Conservation (phyloP, 2,113 vertebrate species). For the Promerops cafer region DNA sequence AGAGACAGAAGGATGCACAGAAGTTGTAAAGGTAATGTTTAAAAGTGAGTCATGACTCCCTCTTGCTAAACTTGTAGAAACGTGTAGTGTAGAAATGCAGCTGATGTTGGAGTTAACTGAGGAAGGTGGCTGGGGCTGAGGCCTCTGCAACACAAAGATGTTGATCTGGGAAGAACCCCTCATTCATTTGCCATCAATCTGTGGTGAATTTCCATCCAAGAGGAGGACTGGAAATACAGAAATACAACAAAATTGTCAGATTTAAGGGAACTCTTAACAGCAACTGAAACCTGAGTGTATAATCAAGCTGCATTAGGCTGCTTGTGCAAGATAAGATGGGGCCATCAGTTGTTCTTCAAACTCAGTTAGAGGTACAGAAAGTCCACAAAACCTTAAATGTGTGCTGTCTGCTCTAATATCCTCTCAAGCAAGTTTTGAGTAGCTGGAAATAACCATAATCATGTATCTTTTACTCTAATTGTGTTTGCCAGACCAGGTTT, state of each 20-base stretch:
- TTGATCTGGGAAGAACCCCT: neutral
- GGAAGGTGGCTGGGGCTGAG: neutral
- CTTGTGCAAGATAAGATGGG: neutral
- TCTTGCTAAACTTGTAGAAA: neutral
- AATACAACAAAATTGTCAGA: neutral
- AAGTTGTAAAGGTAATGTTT: neutral
- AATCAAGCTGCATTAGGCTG: neutral
- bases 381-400: neutral
- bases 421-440: neutral
- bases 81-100: neutral
- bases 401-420: neutral
- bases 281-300: neutral
- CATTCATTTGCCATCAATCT: neutral
- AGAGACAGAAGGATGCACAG: neutral
- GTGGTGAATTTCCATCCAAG: neutral
- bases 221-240: neutral
- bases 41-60: neutral
- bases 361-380: neutral
- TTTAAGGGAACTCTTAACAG: neutral
- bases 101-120: neutral
- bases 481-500: neutral
- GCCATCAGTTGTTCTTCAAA: neutral
- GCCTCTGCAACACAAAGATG: neutral
- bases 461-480: neutral
- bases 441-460: neutral